Conservation (phyloP, 2,797 vertebrate species). For the Pseudochaenichthys georgianus region DNA sequence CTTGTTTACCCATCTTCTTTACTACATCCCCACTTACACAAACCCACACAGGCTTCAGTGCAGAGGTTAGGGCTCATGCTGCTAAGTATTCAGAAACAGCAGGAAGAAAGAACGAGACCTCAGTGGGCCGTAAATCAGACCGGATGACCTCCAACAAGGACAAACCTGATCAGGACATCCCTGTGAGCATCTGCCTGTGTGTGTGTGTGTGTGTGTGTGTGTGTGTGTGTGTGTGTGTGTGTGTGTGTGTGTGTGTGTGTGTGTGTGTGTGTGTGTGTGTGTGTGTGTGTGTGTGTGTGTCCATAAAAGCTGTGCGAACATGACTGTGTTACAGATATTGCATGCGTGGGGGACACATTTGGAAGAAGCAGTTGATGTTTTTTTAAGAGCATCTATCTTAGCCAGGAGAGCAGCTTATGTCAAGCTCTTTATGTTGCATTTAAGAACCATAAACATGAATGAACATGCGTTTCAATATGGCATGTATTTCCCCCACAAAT, state of each 20-base stretch:
- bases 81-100: slow-evolving; percentile 53
- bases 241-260: background rate
- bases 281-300: background rate
- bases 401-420: background rate
- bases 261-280: too few species aligned
- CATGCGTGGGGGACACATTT: slow-evolving; percentile 1
- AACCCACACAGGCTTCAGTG: slow-evolving; percentile 3
- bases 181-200: slow-evolving; percentile 37
- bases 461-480: slow-evolving; percentile 2
- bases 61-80: slow-evolving; percentile 6
- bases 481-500: background rate
- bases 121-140: slow-evolving; percentile 27
- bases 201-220: too few species aligned
- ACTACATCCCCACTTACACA: background rate
- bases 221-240: too few species aligned
- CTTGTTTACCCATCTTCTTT: slow-evolving; percentile 6
- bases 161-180: slow-evolving; percentile 32
- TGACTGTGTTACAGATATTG: slow-evolving; percentile 22
- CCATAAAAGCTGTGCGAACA: background rate
- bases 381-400: background rate
- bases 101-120: slow-evolving; percentile 26
- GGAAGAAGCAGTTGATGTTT: background rate
- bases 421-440: background rate
- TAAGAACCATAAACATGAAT: slow-evolving; percentile 20
- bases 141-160: slow-evolving; percentile 57